These are phyloP conservation scores for Pandemis corylana DNA, from an alignment of 2,888 invertebrate species.

Conservation along the genomic window DNA sequence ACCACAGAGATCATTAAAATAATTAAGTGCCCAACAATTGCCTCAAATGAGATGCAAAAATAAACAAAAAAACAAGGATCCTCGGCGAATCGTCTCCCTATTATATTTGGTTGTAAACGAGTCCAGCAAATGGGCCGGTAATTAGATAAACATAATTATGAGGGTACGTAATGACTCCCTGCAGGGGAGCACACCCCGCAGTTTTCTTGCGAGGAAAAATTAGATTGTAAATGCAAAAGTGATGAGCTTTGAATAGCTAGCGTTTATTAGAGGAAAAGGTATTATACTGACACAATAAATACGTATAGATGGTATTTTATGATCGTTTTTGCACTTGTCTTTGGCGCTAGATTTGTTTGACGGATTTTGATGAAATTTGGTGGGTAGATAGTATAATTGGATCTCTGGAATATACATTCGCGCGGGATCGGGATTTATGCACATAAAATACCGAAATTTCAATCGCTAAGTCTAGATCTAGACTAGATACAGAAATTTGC, in stretches of 20 bases:
- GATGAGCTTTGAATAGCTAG: background rate
- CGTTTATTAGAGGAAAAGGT: background rate
- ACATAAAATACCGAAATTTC: too few relatives aligned
- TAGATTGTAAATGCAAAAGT: constrained; percentile 1
- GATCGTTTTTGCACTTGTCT: too few relatives aligned
- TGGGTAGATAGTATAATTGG: too few relatives aligned
- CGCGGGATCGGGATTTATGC: too few relatives aligned
- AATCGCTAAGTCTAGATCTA: too few relatives aligned
- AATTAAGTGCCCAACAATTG: constrained; percentile 10
- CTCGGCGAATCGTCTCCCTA: constrained; percentile 4
- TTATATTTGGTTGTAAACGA: constrained; percentile 16
- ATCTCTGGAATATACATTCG: too few relatives aligned
- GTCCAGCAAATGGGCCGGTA: constrained; percentile 36
- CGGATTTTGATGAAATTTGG: too few relatives aligned
- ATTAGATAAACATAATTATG: constrained; percentile 54
- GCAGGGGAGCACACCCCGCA: background rate
- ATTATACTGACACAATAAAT: background rate
- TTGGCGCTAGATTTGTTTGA: too few relatives aligned
- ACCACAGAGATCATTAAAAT: background rate
- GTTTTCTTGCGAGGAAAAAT: constrained; percentile 1
- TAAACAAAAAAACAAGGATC: constrained; percentile 1
- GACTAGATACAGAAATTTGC: too few relatives aligned
- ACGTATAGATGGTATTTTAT: too few relatives aligned
- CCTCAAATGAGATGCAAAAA: background rate
- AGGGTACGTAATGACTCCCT: constrained; percentile 42